Evolutionary conservation across 2,113 vertebrate species (phyloP).

Genomic region (Macquaria ambigua): DNA sequence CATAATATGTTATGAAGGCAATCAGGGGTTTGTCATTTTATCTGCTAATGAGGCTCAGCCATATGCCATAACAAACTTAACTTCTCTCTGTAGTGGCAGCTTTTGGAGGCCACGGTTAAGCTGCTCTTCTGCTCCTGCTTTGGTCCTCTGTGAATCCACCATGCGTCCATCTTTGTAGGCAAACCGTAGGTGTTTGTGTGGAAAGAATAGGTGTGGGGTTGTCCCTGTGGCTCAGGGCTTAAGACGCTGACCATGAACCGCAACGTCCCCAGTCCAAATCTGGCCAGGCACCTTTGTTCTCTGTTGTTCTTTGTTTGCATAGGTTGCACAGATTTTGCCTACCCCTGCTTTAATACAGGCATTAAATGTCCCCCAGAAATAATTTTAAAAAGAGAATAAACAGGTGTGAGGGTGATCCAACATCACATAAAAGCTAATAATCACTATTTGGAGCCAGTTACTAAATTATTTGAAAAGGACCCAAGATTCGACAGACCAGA

Average conservation of each 20-base stretch:
- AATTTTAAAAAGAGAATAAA: background rate
- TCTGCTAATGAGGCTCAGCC: slow-evolving; percentile 77
- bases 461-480: slow-evolving; percentile 23
- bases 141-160: background rate
- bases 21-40: slow-evolving; percentile 74
- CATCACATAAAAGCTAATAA: slow-evolving; percentile 1
- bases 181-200: slow-evolving; percentile 40
- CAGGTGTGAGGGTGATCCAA: background rate
- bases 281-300: background rate
- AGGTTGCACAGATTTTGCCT: too few relatives aligned
- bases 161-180: slow-evolving; percentile 13
- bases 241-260: background rate
- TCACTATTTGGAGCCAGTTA: background rate
- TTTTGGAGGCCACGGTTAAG: slow-evolving; percentile 25
- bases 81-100: slow-evolving; percentile 29
- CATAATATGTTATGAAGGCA: slow-evolving; percentile 78
- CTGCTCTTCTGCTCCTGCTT: slow-evolving; percentile 17
- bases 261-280: background rate
- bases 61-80: slow-evolving; percentile 75
- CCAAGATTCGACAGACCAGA: background rate
- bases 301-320: too few relatives aligned
- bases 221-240: background rate
- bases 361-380: background rate
- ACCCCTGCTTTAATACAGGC: background rate
- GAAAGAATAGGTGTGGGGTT: background rate